Evolutionary conservation across 2,888 invertebrate genomes (phyloP).

Genomic region (Parnassius mnemosyne): DNA sequence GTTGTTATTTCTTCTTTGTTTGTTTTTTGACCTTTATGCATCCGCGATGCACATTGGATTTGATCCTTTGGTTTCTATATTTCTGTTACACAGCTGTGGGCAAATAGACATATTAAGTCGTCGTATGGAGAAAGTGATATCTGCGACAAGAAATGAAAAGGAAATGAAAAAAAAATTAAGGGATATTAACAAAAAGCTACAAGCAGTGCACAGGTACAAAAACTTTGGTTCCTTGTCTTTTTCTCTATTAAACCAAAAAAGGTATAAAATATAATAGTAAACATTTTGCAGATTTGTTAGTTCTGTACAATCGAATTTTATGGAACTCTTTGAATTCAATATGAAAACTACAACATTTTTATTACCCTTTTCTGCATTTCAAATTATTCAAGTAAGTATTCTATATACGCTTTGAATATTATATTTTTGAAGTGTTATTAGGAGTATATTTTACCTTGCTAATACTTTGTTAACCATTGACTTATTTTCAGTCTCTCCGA

Average conservation of each 20-base stretch:
- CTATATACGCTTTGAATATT: not conserved
- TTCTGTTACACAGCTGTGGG: slow-evolving; percentile 58
- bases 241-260: slow-evolving; percentile 21
- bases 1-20: slow-evolving; percentile 32
- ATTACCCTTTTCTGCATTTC: slow-evolving; percentile 56
- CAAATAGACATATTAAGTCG: slow-evolving; percentile 53
- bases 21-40: slow-evolving; percentile 44
- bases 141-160: slow-evolving; percentile 31
- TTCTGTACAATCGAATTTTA: slow-evolving; percentile 42
- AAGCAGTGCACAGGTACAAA: slow-evolving; percentile 50
- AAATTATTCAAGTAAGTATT: slow-evolving; percentile 50
- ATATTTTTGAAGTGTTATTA: not conserved
- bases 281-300: slow-evolving; percentile 46
- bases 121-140: slow-evolving; percentile 45
- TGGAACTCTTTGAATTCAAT: slow-evolving; percentile 52
- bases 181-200: slow-evolving; percentile 48
- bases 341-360: slow-evolving; percentile 59
- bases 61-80: slow-evolving; percentile 63
- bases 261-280: not conserved
- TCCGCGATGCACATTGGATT: slow-evolving; percentile 51
- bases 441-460: not conserved
- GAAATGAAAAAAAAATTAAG: slow-evolving; percentile 45
- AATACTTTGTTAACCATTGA: not conserved
- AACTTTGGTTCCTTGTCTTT: not conserved
- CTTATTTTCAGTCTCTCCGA: slow-evolving; percentile 46